Conservation (phyloP, 1,140 invertebrate genomes). For the Aphis craccivora region DNA sequence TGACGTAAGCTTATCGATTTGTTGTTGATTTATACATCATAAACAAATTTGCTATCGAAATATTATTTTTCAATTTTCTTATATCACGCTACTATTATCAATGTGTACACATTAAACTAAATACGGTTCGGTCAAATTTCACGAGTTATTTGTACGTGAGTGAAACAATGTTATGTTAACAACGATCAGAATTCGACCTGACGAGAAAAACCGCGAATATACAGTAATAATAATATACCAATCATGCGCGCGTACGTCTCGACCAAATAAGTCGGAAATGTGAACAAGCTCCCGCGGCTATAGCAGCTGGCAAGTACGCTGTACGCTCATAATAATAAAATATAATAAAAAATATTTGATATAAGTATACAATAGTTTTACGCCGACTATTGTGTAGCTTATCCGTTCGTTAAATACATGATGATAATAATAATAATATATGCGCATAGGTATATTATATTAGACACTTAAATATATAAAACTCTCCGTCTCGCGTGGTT, state of each 20-base stretch:
- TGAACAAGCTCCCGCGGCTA: neutral
- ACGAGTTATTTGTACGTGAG: neutral
- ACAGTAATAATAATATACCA: neutral
- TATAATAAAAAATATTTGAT: neutral
- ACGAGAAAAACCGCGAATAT: neutral
- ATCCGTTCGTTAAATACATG: neutral
- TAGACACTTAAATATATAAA: neutral
- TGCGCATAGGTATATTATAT: neutral
- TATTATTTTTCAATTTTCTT: neutral
- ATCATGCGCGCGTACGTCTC: neutral
- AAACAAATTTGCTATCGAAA: neutral
- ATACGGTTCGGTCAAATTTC: slow-evolving; percentile 1
- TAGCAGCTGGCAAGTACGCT: neutral
- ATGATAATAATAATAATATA: neutral
- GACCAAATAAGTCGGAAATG: neutral
- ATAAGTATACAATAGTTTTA: neutral
- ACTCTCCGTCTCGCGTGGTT: neutral
- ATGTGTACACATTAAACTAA: neutral
- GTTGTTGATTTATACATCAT: neutral
- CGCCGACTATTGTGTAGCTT: slow-evolving; percentile 2
- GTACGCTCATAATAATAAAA: neutral
- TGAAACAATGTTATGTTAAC: neutral
- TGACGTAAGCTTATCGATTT: neutral
- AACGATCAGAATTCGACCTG: neutral
- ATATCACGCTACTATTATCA: neutral